A percentile compares a stretch with the other conserved stretches of the same genome.
Conservation (phyloP, 2,888 invertebrate species). For the Leptinotarsa haldemani region DNA sequence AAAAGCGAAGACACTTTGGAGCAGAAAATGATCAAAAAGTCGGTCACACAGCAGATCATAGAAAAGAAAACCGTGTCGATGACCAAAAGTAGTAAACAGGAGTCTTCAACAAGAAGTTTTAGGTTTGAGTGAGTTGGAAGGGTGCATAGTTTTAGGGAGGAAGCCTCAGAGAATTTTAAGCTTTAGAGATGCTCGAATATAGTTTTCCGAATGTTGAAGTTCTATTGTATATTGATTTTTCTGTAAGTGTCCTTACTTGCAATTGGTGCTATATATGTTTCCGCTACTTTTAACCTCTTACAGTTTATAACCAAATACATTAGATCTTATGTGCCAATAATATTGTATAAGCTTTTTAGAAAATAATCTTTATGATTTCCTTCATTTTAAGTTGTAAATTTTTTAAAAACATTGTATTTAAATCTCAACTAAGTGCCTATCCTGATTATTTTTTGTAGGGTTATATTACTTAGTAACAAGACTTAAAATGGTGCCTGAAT, state of each 20-base stretch:
- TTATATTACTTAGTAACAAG: slow-evolving; percentile 40
- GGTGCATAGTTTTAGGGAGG: slow-evolving; percentile 19
- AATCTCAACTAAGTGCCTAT: slow-evolving; percentile 37
- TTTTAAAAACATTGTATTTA: slow-evolving; percentile 25
- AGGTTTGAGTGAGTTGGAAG: slow-evolving; percentile 58
- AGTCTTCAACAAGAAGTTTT: slow-evolving; percentile 64
- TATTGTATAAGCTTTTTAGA: slow-evolving; percentile 50
- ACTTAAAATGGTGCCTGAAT: slow-evolving; percentile 44
- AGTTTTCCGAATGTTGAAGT: slow-evolving; percentile 3
- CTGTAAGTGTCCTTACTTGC: slow-evolving; percentile 56
- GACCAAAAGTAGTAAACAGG: slow-evolving; percentile 66
- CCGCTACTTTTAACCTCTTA: slow-evolving; percentile 44
- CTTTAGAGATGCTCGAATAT: background rate
- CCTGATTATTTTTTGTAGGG: slow-evolving; percentile 26
- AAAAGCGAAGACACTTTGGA: slow-evolving; percentile 72
- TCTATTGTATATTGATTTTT: slow-evolving; percentile 35
- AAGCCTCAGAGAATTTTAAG: background rate
- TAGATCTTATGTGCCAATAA: slow-evolving; percentile 53
- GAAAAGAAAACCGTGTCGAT: slow-evolving; percentile 78
- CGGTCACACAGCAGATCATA: slow-evolving; percentile 76
- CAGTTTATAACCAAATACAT: slow-evolving; percentile 55
- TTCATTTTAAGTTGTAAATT: slow-evolving; percentile 40
- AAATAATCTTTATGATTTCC: slow-evolving; percentile 18
- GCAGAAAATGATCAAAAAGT: slow-evolving; percentile 75
- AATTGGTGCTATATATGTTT: slow-evolving; percentile 56